These are phyloP conservation scores for Lacanobia oleracea DNA, from an alignment of 2,888 invertebrate species.

Conservation along the genomic window DNA sequence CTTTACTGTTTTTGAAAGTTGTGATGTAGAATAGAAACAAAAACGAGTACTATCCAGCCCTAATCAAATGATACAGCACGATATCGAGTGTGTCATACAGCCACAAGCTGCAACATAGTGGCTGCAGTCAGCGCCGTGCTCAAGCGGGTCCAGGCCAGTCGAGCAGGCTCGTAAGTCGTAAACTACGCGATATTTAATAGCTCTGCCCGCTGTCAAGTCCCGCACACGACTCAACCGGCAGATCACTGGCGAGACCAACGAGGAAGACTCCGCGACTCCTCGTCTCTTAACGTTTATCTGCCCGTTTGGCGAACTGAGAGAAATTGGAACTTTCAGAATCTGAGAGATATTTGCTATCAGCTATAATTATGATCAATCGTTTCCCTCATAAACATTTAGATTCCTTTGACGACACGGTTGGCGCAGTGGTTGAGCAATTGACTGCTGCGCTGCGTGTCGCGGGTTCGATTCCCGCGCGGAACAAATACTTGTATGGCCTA, in stretches of 20 bases:
- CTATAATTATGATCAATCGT: background rate
- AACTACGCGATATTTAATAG: slow-evolving; percentile 17
- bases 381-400: background rate
- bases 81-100: background rate
- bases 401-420: too few species aligned
- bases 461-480: too few species aligned
- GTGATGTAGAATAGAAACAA: background rate
- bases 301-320: background rate
- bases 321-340: background rate
- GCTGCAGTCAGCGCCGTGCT: background rate
- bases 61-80: background rate
- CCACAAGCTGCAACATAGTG: background rate
- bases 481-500: too few species aligned
- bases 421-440: too few species aligned
- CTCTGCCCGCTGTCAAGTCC: background rate
- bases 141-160: background rate
- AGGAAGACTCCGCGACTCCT: background rate
- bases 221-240: background rate
- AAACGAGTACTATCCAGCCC: background rate
- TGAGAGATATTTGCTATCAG: background rate
- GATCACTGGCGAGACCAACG: background rate
- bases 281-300: background rate
- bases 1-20: background rate
- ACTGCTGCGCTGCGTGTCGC: too few species aligned
- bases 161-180: slow-evolving; percentile 1